Evolutionary conservation across 2,797 vertebrate species (phyloP).

Genomic region (Telmatherina bonti): DNA sequence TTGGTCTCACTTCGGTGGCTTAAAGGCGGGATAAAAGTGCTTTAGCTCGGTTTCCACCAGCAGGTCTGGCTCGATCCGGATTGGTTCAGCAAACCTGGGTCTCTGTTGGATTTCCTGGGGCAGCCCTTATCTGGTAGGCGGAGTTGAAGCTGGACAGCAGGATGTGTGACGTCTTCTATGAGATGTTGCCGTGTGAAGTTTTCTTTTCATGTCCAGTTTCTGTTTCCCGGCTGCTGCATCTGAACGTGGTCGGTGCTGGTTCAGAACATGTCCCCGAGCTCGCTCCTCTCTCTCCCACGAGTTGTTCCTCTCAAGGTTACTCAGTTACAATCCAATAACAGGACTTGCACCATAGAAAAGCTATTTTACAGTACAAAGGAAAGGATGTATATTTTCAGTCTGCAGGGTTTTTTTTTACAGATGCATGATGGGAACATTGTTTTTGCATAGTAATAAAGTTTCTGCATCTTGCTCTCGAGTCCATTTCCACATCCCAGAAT

Average conservation of each 20-base stretch:
- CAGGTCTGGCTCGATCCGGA: too few species aligned
- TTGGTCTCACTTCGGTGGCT: too few species aligned
- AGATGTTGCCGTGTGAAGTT: too few species aligned
- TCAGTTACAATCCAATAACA: constrained; percentile 72
- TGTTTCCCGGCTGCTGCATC: constrained; percentile 27
- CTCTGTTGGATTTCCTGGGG: too few species aligned
- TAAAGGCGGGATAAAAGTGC: too few species aligned
- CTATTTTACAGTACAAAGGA: constrained; percentile 84
- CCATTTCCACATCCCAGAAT: constrained; percentile 20
- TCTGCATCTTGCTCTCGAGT: constrained; percentile 39
- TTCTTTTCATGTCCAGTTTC: too few species aligned
- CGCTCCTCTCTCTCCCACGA: constrained; percentile 56
- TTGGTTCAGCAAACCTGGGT: too few species aligned
- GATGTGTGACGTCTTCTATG: too few species aligned
- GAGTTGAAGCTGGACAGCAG: too few species aligned
- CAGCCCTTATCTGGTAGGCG: too few species aligned
- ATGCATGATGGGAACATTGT: constrained; percentile 76
- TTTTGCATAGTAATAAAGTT: constrained; percentile 63
- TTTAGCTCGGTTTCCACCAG: too few species aligned
- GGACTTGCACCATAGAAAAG: constrained; percentile 77
- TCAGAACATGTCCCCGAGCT: constrained; percentile 45
- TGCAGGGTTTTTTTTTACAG: constrained; percentile 81
- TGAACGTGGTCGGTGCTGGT: constrained; percentile 47
- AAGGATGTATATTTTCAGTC: constrained; percentile 87
- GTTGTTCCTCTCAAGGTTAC: constrained; percentile 69